phyloP scores from a whole-genome alignment of 2,888 invertebrate genomes.

The Metellina segmentata region DNA sequence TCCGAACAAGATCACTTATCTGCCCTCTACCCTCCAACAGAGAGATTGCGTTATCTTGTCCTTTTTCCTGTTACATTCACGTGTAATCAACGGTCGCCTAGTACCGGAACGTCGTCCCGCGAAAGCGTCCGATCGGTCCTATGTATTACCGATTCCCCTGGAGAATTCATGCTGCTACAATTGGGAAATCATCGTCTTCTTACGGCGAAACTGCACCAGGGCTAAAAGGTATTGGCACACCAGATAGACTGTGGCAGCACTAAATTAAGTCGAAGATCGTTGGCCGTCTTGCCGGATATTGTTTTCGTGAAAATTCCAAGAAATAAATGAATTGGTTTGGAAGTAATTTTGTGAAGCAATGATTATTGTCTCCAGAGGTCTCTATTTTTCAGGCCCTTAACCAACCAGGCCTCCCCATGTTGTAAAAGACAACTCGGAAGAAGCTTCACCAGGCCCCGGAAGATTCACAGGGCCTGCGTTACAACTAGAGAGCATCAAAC shows the following conservation, averaged over 20 bases:
- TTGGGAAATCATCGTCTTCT: background rate
- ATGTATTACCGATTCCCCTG: background rate
- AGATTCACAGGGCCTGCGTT: no score
- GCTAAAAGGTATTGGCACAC: no score
- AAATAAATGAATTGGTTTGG: background rate
- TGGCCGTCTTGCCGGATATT: background rate
- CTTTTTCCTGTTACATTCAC: background rate
- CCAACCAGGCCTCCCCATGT: no score
- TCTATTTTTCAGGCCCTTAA: background rate
- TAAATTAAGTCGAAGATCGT: background rate
- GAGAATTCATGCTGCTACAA: background rate
- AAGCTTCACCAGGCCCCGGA: no score
- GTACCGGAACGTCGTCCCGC: background rate
- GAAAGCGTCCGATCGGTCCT: background rate
- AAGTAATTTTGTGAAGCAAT: background rate
- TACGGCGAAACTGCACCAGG: background rate
- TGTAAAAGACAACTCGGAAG: no score
- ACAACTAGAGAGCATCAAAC: no score
- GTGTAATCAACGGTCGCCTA: background rate
- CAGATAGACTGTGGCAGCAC: background rate
- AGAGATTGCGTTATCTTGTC: background rate
- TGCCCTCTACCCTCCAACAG: background rate
- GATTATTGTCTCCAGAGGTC: background rate
- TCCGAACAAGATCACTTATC: background rate
- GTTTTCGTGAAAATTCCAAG: background rate